Evolutionary conservation across 2,113 vertebrate genomes (phyloP).

Genomic region (Calyptomena viridis): DNA sequence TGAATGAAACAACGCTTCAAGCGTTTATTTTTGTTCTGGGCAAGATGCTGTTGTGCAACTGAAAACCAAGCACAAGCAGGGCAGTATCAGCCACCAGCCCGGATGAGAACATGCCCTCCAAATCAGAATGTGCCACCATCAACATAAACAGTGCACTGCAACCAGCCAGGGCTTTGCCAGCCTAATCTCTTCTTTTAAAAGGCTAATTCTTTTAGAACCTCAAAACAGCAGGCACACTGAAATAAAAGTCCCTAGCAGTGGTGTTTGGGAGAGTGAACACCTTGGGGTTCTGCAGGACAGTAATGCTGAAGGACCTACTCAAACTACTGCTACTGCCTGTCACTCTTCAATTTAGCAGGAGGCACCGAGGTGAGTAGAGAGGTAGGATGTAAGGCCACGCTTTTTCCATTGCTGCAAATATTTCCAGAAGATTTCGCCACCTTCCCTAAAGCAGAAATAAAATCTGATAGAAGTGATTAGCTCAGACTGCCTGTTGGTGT

Average conservation of each 20-base stretch:
- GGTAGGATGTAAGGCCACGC: not conserved
- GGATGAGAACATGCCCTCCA: not conserved
- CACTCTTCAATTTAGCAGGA: rapidly evolving
- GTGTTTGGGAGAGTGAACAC: not conserved
- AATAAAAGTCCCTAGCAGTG: not conserved
- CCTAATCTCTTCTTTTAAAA: slow-evolving; percentile 31
- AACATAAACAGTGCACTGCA: not conserved
- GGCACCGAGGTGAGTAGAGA: not conserved
- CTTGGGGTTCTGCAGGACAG: rapidly evolving
- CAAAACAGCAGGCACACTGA: not conserved
- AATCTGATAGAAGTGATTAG: not conserved
- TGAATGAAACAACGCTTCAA: slow-evolving; percentile 23
- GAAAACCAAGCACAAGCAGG: not conserved
- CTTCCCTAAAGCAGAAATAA: not conserved
- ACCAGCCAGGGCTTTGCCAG: not conserved
- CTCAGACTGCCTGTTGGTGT: not conserved
- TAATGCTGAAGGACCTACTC: not conserved
- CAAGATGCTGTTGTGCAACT: slow-evolving; percentile 1
- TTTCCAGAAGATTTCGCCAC: not conserved
- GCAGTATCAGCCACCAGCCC: not conserved
- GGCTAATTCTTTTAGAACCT: slow-evolving; percentile 1
- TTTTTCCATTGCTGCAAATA: not conserved
- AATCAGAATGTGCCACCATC: slow-evolving; percentile 54
- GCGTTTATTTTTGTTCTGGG: not conserved
- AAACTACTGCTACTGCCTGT: not conserved